These are phyloP conservation scores for Zapus hudsonius DNA, from an alignment of 2,113 vertebrate species.

Conservation along the genomic window DNA sequence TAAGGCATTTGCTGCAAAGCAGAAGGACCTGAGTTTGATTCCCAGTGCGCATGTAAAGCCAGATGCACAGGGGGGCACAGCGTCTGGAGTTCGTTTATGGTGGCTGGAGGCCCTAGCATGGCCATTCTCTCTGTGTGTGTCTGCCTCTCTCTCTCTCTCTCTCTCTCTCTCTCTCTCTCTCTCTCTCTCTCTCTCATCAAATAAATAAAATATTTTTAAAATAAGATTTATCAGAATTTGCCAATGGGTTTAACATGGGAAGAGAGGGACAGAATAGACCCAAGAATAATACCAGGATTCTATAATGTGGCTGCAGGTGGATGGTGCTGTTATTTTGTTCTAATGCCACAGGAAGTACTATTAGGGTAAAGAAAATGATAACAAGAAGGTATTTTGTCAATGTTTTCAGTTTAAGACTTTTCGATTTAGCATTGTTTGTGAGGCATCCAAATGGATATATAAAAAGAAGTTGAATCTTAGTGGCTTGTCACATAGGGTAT, in stretches of 20 bases:
- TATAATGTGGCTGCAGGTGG: not conserved
- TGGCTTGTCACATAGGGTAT: not conserved
- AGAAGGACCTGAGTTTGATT: no score
- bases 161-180: no score
- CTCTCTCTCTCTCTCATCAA: no score
- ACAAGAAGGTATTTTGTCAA: not conserved
- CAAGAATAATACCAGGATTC: not conserved
- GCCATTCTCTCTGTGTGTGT: no score
- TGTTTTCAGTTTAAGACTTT: not conserved
- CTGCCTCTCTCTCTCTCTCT: no score
- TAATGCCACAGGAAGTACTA: not conserved
- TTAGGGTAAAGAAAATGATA: not conserved
- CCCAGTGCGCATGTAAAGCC: no score
- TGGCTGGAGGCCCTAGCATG: no score
- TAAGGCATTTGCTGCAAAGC: no score
- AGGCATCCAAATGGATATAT: not conserved
- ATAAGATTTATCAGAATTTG: not conserved
- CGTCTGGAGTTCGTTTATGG: no score
- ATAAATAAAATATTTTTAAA: no score
- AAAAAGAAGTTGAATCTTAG: not conserved
- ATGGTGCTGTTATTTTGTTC: no score
- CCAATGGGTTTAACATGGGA: not conserved
- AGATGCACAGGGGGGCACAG: no score
- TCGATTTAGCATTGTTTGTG: not conserved
- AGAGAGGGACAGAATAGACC: not conserved